Evolutionary conservation across 2,797 vertebrate genomes (phyloP).

Genomic region (Rousettus madagascariensis): DNA sequence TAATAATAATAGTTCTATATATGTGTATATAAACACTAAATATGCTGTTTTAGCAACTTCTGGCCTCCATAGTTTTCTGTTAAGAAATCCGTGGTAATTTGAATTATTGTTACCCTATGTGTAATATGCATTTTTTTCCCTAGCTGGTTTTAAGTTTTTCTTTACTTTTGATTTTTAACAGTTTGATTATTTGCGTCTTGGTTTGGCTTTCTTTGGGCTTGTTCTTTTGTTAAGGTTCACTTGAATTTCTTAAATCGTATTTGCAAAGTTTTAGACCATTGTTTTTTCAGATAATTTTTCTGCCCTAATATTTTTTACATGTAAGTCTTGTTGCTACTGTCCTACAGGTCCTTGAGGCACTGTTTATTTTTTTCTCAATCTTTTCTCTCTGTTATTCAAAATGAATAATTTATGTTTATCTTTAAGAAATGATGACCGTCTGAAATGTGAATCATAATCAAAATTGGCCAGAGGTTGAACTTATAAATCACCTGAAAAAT

Average conservation of each 20-base stretch:
- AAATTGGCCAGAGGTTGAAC: constrained; percentile 4
- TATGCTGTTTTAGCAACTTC: background rate
- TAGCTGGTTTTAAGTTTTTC: background rate
- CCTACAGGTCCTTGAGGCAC: background rate
- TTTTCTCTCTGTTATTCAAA: background rate
- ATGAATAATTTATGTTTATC: background rate
- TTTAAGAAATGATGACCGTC: constrained; percentile 40
- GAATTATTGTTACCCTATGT: background rate
- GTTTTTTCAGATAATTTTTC: constrained; percentile 14
- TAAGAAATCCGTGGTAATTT: background rate
- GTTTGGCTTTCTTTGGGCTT: constrained; percentile 24
- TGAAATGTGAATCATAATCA: constrained; percentile 13
- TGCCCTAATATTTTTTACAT: background rate
- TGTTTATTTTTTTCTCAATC: background rate
- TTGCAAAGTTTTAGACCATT: background rate
- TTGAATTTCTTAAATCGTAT: background rate
- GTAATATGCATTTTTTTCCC: background rate
- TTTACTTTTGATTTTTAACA: background rate
- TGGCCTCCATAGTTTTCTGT: background rate
- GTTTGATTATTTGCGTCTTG: background rate
- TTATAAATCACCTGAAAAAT: constrained; percentile 30
- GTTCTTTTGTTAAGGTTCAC: background rate
- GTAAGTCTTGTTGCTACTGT: background rate
- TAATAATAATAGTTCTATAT: background rate
- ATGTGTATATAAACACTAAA: background rate